Conservation (phyloP, 1,140 invertebrate species). For the Sarcophaga bullata region DNA sequence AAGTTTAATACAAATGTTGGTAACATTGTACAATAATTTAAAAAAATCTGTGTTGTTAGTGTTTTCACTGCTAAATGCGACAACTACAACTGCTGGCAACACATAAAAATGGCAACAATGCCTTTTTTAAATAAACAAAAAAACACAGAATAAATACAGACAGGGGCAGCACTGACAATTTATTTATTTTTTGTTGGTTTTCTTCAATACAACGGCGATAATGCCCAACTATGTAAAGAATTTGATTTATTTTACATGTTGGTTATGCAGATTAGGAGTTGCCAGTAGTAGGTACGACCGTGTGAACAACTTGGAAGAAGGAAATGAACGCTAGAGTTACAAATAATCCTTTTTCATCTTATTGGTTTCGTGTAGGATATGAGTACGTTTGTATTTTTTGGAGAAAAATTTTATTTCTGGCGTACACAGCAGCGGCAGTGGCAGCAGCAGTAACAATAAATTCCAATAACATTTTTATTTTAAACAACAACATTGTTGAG, state of each 20-base stretch:
- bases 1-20: constrained; percentile 40
- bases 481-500: not conserved
- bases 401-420: too few relatives aligned
- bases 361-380: too few relatives aligned
- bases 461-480: not conserved
- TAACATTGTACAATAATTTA: constrained; percentile 32
- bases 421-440: too few relatives aligned
- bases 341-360: too few relatives aligned
- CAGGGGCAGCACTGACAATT: too few relatives aligned
- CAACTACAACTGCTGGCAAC: not conserved
- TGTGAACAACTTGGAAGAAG: too few relatives aligned
- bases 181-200: not conserved
- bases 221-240: not conserved
- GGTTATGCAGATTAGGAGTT: not conserved
- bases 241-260: not conserved
- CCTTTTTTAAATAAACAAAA: too few relatives aligned
- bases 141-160: too few relatives aligned
- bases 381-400: too few relatives aligned
- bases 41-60: not conserved
- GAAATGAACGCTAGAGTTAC: too few relatives aligned
- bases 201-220: not conserved
- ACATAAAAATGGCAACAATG: constrained; percentile 7
- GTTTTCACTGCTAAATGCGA: not conserved
- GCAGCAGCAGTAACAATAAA: too few relatives aligned
- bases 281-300: not conserved